These are phyloP conservation scores for Dynastes maya DNA, from an alignment of 2,888 invertebrate genomes.

Conservation along the genomic window DNA sequence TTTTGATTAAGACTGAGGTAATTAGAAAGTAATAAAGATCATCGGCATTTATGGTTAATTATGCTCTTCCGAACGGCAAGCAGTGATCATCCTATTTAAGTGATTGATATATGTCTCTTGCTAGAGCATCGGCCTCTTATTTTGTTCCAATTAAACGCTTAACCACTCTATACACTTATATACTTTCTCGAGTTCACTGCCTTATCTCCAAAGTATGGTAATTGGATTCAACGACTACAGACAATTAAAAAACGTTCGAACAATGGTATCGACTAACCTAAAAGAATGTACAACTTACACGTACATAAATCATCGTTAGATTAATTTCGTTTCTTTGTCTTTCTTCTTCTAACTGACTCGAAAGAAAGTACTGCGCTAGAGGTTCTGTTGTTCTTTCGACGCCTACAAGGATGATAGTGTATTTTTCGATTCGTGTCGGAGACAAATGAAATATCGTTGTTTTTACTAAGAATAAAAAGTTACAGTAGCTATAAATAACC, in stretches of 20 bases:
- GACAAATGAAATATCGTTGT: constrained; percentile 44
- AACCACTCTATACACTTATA: not conserved
- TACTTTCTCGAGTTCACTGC: constrained; percentile 20
- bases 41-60: constrained; percentile 31
- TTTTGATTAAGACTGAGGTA: constrained; percentile 18
- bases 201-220: constrained; percentile 38
- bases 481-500: constrained; percentile 25
- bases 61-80: not conserved
- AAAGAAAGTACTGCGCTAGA: constrained; percentile 15
- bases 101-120: constrained; percentile 32
- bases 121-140: constrained; percentile 25
- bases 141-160: constrained; percentile 36
- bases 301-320: constrained; percentile 36
- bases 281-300: constrained; percentile 19
- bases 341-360: constrained; percentile 1
- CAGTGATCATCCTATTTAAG: constrained; percentile 10
- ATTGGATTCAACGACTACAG: constrained; percentile 14
- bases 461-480: constrained; percentile 40
- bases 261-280: constrained; percentile 8
- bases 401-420: constrained; percentile 31
- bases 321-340: constrained; percentile 31
- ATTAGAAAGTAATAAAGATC: constrained; percentile 22
- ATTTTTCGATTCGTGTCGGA: constrained; percentile 48
- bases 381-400: constrained; percentile 36
- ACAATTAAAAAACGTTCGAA: constrained; percentile 26